Base-by-base conservation (phyloP, 2,797 vertebrate species). In the Graptemys geographica region DNA sequence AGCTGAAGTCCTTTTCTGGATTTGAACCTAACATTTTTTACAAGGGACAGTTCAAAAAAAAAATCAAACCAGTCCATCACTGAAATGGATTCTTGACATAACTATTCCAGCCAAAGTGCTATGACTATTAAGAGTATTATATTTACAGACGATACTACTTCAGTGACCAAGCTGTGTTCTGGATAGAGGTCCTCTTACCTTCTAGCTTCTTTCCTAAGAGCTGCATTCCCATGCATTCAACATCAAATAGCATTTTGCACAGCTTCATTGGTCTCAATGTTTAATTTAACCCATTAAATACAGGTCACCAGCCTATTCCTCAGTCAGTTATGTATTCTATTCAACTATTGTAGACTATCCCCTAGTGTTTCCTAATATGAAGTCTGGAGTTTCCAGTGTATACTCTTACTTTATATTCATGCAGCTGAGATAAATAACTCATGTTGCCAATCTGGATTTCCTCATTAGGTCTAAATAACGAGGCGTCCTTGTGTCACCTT, bases 401-500 rank as follows among this genome's bases (percentile, higher is more conserved):
- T 44, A 62, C n/a, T 84, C 92, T 95, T 79, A 91, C 96, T 91
- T 74, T 95, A 56, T 94, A 88, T 52, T 96, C 94, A 81, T 85
- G 90, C 65, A 96, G 90, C 90, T 96, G 93, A 98, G 97, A 97
- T 96, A 98, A 98, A 95, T 96, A 94, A 96, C 92, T 98, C 96
- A 97, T n/a, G 5, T 65, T 94, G 95, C 96, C 52, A 65, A 83
- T 89, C 88, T 95, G 94, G 95, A 96, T 96, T 98, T 98, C 97
- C 97, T 97, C 95, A 97, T 94, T 93, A 96, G 92, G 91, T 96
- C 97, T 97, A 51, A 51, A 51, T 51, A 51, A 51, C 15, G 13
- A 51, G 51, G 15, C 16, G 51, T 16, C 51, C 51, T 51, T 51
- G 51, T 51, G 13, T 15, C 51, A 51, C 13, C 51, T 51, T 51